phyloP scores from a whole-genome alignment of 2,888 invertebrate species.

The Mechanitis mazaeus region DNA sequence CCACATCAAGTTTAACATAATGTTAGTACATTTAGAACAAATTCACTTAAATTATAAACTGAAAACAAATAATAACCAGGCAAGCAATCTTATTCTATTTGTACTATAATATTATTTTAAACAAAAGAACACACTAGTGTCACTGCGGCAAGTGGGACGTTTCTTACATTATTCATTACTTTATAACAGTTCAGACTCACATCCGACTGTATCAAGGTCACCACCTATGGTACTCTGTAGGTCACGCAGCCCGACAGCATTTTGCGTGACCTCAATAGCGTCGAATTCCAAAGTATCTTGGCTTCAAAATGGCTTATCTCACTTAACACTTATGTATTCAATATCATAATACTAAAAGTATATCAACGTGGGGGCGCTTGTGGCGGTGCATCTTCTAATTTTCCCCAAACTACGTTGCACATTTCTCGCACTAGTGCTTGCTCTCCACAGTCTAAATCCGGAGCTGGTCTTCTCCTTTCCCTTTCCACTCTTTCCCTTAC shows the following conservation, averaged over 20 bases:
- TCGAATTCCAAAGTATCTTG: slow-evolving; percentile 57
- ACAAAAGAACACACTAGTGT: slow-evolving; percentile 17
- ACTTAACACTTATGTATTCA: slow-evolving; percentile 20
- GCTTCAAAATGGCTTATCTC: slow-evolving; percentile 49
- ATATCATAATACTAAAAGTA: neutral
- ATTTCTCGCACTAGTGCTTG: slow-evolving; percentile 95
- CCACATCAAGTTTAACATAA: neutral
- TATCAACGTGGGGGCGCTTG: slow-evolving; percentile 62
- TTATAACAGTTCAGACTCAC: slow-evolving; percentile 41
- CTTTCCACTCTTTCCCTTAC: slow-evolving; percentile 91
- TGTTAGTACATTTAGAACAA: neutral
- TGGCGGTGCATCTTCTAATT: slow-evolving; percentile 89
- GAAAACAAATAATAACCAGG: slow-evolving; percentile 21
- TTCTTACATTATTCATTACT: slow-evolving; percentile 32
- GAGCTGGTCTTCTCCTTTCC: slow-evolving; percentile 76
- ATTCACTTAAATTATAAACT: neutral
- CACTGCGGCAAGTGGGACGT: slow-evolving; percentile 31
- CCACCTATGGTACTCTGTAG: slow-evolving; percentile 55
- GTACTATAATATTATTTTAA: slow-evolving; percentile 46
- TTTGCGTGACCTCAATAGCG: slow-evolving; percentile 63
- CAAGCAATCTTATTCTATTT: slow-evolving; percentile 41
- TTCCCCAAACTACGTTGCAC: slow-evolving; percentile 97
- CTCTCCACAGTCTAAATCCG: slow-evolving; percentile 89
- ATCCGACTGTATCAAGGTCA: slow-evolving; percentile 59
- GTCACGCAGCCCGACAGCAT: slow-evolving; percentile 55